Conservation (phyloP, 2,888 invertebrate genomes). For the Liodrosophila aerea region DNA sequence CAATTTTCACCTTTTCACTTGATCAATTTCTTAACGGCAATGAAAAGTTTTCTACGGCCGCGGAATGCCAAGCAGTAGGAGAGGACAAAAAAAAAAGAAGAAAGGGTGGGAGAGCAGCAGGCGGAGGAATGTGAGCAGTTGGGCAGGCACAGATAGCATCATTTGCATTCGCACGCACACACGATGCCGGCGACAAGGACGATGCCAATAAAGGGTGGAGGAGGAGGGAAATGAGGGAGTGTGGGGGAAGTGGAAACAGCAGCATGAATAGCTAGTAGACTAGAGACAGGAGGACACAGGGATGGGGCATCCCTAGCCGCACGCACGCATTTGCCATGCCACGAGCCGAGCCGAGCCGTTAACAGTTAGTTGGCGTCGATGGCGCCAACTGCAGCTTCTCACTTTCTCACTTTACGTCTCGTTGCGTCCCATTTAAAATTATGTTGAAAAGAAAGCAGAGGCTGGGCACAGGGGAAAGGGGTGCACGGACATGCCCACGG, state of each 20-base stretch:
- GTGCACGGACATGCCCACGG: slow-evolving; percentile 64
- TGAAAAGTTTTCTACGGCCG: slow-evolving; percentile 67
- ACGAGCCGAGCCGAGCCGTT: slow-evolving; percentile 56
- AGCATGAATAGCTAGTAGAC: slow-evolving; percentile 15
- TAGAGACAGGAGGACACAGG: background rate
- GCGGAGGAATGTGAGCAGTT: slow-evolving; percentile 1
- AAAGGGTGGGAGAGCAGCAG: slow-evolving; percentile 8
- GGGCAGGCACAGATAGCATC: slow-evolving; percentile 64
- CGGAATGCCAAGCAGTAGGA: slow-evolving; percentile 56
- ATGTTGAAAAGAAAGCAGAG: slow-evolving; percentile 52
- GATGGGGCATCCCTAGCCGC: slow-evolving; percentile 35
- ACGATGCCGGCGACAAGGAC: too few species aligned
- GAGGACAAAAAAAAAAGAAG: background rate
- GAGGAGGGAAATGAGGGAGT: background rate
- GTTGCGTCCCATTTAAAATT: slow-evolving; percentile 77
- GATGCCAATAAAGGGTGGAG: slow-evolving; percentile 1
- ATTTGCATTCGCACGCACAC: slow-evolving; percentile 63
- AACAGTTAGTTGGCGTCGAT: slow-evolving; percentile 67
- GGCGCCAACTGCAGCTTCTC: slow-evolving; percentile 51
- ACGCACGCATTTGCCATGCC: slow-evolving; percentile 57
- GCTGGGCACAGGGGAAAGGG: too few species aligned
- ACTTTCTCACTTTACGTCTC: slow-evolving; percentile 74
- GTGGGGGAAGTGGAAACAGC: background rate
- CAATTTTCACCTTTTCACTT: slow-evolving; percentile 78
- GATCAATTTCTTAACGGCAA: slow-evolving; percentile 77